Evolutionary conservation across 1,140 invertebrate species (phyloP).

Genomic region (Drosophila santomea): DNA sequence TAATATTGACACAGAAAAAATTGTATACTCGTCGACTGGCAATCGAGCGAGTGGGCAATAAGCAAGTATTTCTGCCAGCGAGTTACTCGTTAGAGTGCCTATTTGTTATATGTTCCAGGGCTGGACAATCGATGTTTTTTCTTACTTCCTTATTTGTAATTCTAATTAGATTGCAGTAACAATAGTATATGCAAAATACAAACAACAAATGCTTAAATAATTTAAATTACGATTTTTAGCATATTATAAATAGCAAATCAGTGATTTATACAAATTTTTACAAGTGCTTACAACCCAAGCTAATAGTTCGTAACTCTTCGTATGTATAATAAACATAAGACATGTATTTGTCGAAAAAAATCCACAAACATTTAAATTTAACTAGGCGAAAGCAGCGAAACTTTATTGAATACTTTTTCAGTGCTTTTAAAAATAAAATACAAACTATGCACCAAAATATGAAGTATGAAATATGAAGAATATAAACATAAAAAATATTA

Average conservation of each 20-base stretch:
- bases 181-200: not conserved
- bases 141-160: not conserved
- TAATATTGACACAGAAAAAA: conserved; percentile 79
- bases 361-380: no score
- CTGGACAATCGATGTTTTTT: not conserved
- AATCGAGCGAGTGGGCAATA: conserved; percentile 43
- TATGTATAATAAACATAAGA: no score
- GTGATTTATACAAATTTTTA: no score
- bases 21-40: conserved; percentile 72
- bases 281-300: no score
- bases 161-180: not conserved
- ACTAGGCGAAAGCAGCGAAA: no score
- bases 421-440: no score
- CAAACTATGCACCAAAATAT: no score
- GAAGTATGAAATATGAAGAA: no score
- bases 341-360: no score
- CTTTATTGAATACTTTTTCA: no score
- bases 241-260: not conserved
- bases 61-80: conserved; percentile 30
- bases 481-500: no score
- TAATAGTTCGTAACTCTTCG: no score
- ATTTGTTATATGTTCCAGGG: not conserved
- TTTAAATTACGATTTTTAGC: not conserved
- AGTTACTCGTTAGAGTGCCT: conserved; percentile 12
- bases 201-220: not conserved